Evolutionary conservation across 1,140 invertebrate species (phyloP), one percentile per base, ranked within the genome.

Genomic region (Adoxophyes honmai): DNA sequence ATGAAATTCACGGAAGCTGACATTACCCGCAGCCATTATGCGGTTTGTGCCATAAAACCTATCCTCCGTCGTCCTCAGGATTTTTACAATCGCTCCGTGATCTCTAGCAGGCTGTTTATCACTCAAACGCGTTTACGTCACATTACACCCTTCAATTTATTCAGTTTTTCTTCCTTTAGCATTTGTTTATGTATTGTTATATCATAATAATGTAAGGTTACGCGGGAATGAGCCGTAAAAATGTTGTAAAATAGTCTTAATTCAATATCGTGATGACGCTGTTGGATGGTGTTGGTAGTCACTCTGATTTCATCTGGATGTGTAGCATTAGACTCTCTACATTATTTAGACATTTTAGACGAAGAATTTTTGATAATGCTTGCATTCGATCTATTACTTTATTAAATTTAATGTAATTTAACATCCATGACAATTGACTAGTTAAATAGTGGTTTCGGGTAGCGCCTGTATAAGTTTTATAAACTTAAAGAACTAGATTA

Each of bases 1-100:
- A 37, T n/a, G 10, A 10, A 13, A 37, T 28, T 8, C 13, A 37
- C 62, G 59, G 52, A 53, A 56, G 55, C 39, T 57, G 56, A 61
- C 59, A 68, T 68, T 64, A 67, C 54, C 55, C 8, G 14, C 55
- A 51, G 52, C 68, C 68, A 80, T 83, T 81, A 83, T 80, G 66
- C 73, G 57, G 57, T 52, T 56, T 60, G 61, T 52, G 73, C 75
- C 64, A 84, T 84, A 84, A 81, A 84, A 71, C 37, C 52, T 39
- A 80, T 80, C 78, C 74, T 65, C 69, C 66, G 62, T 68, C 68
- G 66, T 75, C 59, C 66, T 33, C 59, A 64, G 78, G 78, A 83
- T 81, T 77, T 75, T 68, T 73, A 66, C 67, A 66, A 71, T 66
- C 73, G 66, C 65, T 21, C 55, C 52, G 60, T 64, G 65, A 73